Evolutionary conservation across 2,113 vertebrate species (phyloP).

Genomic region (Pomatorhinus ruficollis): DNA sequence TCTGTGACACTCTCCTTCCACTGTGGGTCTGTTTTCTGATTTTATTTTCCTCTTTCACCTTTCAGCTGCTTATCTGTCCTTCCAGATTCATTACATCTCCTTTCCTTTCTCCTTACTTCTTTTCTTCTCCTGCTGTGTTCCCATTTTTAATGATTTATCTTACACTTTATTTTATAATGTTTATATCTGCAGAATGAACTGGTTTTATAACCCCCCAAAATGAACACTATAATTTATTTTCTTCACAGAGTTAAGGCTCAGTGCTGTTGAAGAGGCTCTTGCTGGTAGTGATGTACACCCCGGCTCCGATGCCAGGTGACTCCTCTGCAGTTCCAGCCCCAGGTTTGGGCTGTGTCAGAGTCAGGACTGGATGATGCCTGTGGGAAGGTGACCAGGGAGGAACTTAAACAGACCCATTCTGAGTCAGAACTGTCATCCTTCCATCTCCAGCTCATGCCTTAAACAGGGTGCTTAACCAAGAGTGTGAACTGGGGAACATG

Average conservation of each 20-base stretch:
- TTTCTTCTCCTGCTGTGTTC: slow-evolving; percentile 35
- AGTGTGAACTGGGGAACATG: neutral
- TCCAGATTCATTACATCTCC: slow-evolving; percentile 56
- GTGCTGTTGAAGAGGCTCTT: neutral
- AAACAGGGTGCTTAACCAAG: neutral
- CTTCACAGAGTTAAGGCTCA: neutral
- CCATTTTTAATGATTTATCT: slow-evolving; percentile 61
- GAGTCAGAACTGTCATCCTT: neutral
- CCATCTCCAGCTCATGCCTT: neutral
- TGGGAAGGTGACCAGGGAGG: neutral
- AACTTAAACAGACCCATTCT: neutral
- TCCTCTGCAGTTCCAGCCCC: neutral
- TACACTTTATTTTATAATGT: slow-evolving; percentile 36
- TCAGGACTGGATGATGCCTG: neutral
- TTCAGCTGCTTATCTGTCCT: slow-evolving; percentile 59
- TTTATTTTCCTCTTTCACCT: slow-evolving; percentile 49
- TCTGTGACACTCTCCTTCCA: neutral
- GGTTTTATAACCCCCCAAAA: slow-evolving; percentile 34
- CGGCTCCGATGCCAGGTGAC: neutral
- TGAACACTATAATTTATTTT: slow-evolving; percentile 26
- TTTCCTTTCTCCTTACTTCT: slow-evolving; percentile 28
- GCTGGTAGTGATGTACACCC: neutral
- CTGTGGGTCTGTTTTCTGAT: neutral
- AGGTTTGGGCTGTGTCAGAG: neutral
- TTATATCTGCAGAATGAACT: slow-evolving; percentile 38